phyloP scores from a whole-genome alignment of 37 sponge, comb jelly and placozoan species.

The Mnemiopsis leidyi region DNA sequence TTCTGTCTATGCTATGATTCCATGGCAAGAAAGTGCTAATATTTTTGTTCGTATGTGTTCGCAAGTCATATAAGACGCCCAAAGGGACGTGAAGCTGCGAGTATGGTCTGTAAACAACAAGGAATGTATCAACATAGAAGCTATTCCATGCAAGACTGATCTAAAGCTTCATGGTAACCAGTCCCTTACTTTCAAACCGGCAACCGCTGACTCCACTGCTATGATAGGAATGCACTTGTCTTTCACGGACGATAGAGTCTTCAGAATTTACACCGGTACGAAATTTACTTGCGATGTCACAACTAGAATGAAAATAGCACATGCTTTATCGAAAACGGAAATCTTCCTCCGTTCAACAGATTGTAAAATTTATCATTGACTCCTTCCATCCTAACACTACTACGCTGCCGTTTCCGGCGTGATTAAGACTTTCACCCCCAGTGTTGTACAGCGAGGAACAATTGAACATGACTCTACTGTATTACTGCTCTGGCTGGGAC shows the following conservation, averaged over 20 bases:
- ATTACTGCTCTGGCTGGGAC: constrained; percentile 45
- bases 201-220: not conserved
- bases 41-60: not conserved
- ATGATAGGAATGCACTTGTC: constrained; percentile 32
- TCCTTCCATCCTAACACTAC: no score
- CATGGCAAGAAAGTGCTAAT: no score
- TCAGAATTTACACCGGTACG: constrained; percentile 55
- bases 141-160: constrained; percentile 2
- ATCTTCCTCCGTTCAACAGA: no score
- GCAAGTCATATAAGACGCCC: no score
- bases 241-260: not conserved
- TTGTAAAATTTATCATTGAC: not conserved
- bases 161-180: constrained; percentile 7
- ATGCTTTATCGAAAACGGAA: no score
- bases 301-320: no score
- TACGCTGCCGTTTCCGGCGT: no score
- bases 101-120: constrained; percentile 57
- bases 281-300: not conserved
- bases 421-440: no score
- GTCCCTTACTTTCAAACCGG: constrained; percentile 32
- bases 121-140: constrained; percentile 37
- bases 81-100: constrained; percentile 49
- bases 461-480: constrained; percentile 3
- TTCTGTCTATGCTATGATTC: no score
- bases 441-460: not conserved